A percentile compares a stretch with the other conserved stretches of the same genome.
These are phyloP conservation scores for Mustelus asterias DNA, from an alignment of 2,113 vertebrate genomes.

Conservation along the genomic window DNA sequence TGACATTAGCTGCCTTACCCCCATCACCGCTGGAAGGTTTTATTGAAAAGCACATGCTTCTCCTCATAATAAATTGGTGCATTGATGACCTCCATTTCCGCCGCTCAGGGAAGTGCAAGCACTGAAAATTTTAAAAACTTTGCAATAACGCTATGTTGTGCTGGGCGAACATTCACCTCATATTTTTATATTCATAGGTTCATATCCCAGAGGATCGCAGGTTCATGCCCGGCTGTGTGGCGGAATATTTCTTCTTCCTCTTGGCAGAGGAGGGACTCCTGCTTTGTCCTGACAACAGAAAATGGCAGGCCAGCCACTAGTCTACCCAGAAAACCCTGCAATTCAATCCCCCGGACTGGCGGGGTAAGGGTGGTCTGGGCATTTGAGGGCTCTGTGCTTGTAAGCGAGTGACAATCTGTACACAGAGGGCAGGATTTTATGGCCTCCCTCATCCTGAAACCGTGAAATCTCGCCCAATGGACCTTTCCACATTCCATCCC, in stretches of 20 bases:
- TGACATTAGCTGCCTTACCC: background rate
- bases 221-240: background rate
- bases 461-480: too few species aligned
- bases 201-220: background rate
- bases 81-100: background rate
- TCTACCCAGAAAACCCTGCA: background rate
- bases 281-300: background rate
- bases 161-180: background rate
- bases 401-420: too few species aligned
- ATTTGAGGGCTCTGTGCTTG: background rate
- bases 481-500: too few species aligned
- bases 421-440: too few species aligned
- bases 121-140: background rate
- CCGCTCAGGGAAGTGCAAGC: background rate
- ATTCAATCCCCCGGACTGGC: background rate
- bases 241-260: background rate
- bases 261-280: background rate
- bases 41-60: background rate
- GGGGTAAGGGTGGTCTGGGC: background rate
- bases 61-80: background rate
- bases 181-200: constrained; percentile 22
- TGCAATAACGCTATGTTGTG: background rate
- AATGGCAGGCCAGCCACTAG: background rate
- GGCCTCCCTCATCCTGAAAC: too few species aligned
- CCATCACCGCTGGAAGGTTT: background rate